Conservation (phyloP, 2,113 vertebrate species). For the Rhodinocichla rosea region DNA sequence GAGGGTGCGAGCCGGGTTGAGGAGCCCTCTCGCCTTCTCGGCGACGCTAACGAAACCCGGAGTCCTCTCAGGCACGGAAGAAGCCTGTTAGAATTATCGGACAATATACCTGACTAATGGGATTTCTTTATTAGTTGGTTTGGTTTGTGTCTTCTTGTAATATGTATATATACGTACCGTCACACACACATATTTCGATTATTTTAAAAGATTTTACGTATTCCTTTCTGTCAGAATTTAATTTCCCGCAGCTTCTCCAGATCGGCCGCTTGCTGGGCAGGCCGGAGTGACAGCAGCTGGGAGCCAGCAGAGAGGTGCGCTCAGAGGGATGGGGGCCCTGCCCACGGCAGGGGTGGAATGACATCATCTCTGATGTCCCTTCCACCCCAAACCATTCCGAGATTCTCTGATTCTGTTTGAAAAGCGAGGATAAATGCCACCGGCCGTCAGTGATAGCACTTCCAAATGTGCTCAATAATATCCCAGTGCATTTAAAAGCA, state of each 20-base stretch:
- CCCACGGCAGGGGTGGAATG: background rate
- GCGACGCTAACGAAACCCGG: fast-evolving
- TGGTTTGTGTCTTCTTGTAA: background rate
- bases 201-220: background rate
- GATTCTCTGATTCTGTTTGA: background rate
- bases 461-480: fast-evolving
- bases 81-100: background rate
- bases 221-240: background rate
- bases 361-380: background rate
- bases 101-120: fast-evolving
- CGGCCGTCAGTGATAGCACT: background rate
- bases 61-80: background rate
- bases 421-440: background rate
- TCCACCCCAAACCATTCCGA: background rate
- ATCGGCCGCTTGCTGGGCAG: background rate
- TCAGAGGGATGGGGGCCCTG: background rate
- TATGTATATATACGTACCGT: no score
- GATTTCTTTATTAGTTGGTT: background rate
- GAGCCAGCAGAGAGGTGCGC: background rate
- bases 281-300: background rate
- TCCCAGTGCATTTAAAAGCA: fast-evolving
- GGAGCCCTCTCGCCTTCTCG: background rate
- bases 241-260: background rate
- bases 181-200: no score
- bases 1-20: background rate